These are phyloP conservation scores for Grantiella picta DNA, from an alignment of 2,113 vertebrate genomes.

Conservation along the genomic window DNA sequence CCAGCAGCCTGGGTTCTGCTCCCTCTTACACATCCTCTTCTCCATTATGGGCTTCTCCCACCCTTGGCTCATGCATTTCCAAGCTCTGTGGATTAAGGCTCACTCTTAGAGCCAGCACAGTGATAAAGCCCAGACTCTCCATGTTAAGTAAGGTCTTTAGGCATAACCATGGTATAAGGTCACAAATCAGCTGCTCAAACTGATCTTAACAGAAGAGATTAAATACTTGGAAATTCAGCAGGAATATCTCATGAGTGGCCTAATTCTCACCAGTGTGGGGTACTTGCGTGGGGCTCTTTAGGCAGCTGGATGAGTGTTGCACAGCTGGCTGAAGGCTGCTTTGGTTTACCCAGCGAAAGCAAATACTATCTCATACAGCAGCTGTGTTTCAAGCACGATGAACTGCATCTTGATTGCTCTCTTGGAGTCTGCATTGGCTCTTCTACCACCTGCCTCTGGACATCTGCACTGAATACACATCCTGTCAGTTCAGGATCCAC, in stretches of 20 bases:
- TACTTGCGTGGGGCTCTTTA: fast-evolving
- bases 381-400: background rate
- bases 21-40: background rate
- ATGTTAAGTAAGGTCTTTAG: fast-evolving
- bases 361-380: background rate
- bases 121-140: background rate
- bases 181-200: background rate
- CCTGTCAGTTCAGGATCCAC: fast-evolving
- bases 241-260: background rate
- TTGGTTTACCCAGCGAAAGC: background rate
- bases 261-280: background rate
- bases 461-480: background rate
- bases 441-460: background rate
- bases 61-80: background rate
- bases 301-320: background rate
- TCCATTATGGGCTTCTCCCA: background rate
- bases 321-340: background rate
- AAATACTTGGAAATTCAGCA: background rate
- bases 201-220: background rate
- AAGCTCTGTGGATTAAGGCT: background rate
- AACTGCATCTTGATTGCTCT: background rate
- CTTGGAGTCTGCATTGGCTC: background rate
- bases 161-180: too few relatives aligned
- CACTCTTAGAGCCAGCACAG: background rate
- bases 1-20: background rate